Evolutionary conservation across 2,113 vertebrate species (phyloP), one percentile per base, ranked within the genome.

Genomic region (Menidia beryllina): DNA sequence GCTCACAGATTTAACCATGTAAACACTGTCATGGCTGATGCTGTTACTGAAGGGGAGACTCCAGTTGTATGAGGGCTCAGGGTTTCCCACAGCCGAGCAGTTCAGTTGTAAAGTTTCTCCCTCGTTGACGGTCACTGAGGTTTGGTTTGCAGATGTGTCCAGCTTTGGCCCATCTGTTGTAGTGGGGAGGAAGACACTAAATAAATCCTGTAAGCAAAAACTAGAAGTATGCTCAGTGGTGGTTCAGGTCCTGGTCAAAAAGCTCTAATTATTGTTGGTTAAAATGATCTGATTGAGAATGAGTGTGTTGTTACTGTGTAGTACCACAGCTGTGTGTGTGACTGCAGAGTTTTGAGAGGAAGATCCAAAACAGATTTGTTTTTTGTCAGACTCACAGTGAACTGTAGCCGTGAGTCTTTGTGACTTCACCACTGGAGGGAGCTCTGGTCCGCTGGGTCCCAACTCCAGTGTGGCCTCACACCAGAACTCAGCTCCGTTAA

Each of bases 51-150:
- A 4, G 1, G 74, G 79, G 3, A 0, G 0, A 0, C 4, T 72
- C 88, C 89, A 91, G 39, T 0, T 15, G 68, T 87, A 89, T 0
- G 14, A 49, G 7, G 89, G 84, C 0, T 1, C 0, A 14, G 88
- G 89, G 70, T 91, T 89, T 41, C 74, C 84, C 1, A 10, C 21
- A 4, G 81, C 41, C 0, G 15, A 21, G 75, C 86, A 91, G 69
- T 51, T 60, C 61, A 91, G 65, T 0, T 25, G 1, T 5, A 89
- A 5, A 45, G 12, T 1, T 1, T 57, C 0, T 45, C 83, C 85
- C 5, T 47, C 0, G 4, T 0, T 38, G 60, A 90, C 0, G 6
- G 0, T 51, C 0, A 86, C 55, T 0, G 0, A 0, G 11, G 48
- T 7, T 15, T 1, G 38, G 51, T 3, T 6, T 2, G 0, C 0